These are phyloP conservation scores for Brachyistius frenatus DNA, from an alignment of 2,113 vertebrate species.

Conservation along the genomic window DNA sequence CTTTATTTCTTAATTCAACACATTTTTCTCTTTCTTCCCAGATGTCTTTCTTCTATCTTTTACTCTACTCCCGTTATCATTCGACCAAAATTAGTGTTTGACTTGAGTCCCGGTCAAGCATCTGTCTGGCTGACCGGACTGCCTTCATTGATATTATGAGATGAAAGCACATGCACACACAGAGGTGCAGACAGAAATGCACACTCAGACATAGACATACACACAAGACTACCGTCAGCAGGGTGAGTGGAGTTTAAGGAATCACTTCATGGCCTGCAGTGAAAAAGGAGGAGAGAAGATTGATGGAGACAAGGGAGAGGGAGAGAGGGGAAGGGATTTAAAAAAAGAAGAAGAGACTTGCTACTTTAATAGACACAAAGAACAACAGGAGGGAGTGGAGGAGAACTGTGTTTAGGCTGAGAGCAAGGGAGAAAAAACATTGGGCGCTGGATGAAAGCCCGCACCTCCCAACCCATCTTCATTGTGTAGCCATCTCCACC, in stretches of 20 bases:
- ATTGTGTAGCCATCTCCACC: slow-evolving; percentile 17
- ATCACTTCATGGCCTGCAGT: slow-evolving; percentile 30
- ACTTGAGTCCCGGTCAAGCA: slow-evolving; percentile 22
- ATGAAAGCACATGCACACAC: slow-evolving; percentile 6
- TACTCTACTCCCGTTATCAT: not conserved
- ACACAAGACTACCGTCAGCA: slow-evolving; percentile 16
- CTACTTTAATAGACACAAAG: slow-evolving; percentile 54
- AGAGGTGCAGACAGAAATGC: slow-evolving; percentile 14
- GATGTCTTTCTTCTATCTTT: not conserved
- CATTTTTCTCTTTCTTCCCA: not conserved
- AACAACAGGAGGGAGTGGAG: slow-evolving; percentile 13
- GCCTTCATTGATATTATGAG: slow-evolving; percentile 45
- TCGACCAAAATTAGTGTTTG: slow-evolving; percentile 34
- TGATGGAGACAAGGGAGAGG: slow-evolving; percentile 30
- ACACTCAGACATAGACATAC: slow-evolving; percentile 24
- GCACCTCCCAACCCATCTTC: slow-evolving; percentile 43
- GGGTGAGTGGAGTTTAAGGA: slow-evolving; percentile 25
- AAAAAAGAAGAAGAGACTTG: slow-evolving; percentile 20
- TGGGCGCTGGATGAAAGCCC: slow-evolving; percentile 53
- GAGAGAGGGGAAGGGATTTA: slow-evolving; percentile 26
- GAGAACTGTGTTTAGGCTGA: slow-evolving; percentile 41
- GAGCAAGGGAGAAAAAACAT: slow-evolving; percentile 45
- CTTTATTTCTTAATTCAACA: slow-evolving; percentile 11
- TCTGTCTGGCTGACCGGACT: slow-evolving; percentile 22
- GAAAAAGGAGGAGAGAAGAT: slow-evolving; percentile 15